Conservation (phyloP, 2,888 invertebrate genomes). For the Campoplex nolae region DNA sequence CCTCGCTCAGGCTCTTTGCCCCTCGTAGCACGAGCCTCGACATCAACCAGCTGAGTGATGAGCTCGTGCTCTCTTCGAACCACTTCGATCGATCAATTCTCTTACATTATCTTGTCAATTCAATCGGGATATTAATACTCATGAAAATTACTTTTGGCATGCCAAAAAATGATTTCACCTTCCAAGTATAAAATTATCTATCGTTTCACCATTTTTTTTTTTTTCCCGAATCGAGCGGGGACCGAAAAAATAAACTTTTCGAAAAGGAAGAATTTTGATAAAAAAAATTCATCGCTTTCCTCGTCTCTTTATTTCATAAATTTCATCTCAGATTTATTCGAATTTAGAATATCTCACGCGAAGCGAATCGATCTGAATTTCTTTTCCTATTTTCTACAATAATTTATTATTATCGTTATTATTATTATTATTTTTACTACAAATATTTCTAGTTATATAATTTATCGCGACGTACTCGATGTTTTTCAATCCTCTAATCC, state of each 20-base stretch:
- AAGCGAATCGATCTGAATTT: no score
- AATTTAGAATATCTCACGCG: no score
- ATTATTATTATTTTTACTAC: background rate
- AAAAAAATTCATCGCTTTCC: no score
- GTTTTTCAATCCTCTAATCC: background rate
- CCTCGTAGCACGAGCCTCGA: constrained; percentile 35
- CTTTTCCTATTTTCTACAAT: no score
- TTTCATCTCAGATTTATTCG: no score
- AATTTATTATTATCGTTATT: no score
- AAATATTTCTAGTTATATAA: background rate
- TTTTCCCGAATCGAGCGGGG: background rate
- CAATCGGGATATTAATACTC: background rate
- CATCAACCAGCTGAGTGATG: constrained; percentile 60
- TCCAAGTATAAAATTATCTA: background rate
- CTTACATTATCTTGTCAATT: constrained; percentile 46
- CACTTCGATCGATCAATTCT: constrained; percentile 47
- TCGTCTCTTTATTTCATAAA: no score
- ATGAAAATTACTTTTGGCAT: background rate
- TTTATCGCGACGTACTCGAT: background rate
- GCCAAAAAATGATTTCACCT: background rate
- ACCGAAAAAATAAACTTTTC: no score
- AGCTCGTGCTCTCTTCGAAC: constrained; percentile 46
- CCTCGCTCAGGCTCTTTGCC: constrained; percentile 19
- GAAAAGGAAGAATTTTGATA: no score
- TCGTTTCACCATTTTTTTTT: background rate